These are phyloP conservation scores for Cynodonichthys magdalenae DNA, from an alignment of 2,797 vertebrate genomes.

Conservation along the genomic window DNA sequence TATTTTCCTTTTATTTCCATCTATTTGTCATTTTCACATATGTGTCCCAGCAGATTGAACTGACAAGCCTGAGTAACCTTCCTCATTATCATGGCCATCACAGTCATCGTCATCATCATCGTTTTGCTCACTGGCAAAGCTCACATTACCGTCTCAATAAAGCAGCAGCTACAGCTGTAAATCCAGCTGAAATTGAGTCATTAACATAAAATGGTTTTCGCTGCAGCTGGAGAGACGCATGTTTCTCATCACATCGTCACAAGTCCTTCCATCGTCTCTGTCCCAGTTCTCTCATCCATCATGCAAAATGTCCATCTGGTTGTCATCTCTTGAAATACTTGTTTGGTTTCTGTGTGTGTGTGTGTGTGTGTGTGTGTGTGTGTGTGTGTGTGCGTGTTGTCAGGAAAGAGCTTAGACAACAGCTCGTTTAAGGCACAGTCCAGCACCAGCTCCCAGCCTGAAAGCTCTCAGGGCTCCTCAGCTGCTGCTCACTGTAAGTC, in stretches of 20 bases:
- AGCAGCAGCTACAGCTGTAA: constrained; percentile 24
- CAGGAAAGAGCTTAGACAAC: constrained; percentile 81
- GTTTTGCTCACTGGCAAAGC: constrained; percentile 28
- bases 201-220: constrained; percentile 24
- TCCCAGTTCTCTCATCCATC: constrained; percentile 28
- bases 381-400: constrained; percentile 36
- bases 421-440: constrained; percentile 77
- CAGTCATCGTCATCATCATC: constrained; percentile 28
- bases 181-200: constrained; percentile 33
- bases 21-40: not conserved
- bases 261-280: constrained; percentile 9
- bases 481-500: constrained; percentile 82
- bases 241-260: not conserved
- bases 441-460: constrained; percentile 73
- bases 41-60: constrained; percentile 44
- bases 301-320: constrained; percentile 11
- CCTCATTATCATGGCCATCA: constrained; percentile 36
- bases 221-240: not conserved
- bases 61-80: constrained; percentile 25
- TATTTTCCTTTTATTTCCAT: not conserved
- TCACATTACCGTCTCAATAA: constrained; percentile 25
- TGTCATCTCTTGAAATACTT: not conserved
- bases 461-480: constrained; percentile 71
- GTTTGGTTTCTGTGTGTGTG: constrained; percentile 16
- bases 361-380: constrained; percentile 28